Conservation (phyloP, 2,888 invertebrate genomes). For the Pristionchus fissidentatus region DNA sequence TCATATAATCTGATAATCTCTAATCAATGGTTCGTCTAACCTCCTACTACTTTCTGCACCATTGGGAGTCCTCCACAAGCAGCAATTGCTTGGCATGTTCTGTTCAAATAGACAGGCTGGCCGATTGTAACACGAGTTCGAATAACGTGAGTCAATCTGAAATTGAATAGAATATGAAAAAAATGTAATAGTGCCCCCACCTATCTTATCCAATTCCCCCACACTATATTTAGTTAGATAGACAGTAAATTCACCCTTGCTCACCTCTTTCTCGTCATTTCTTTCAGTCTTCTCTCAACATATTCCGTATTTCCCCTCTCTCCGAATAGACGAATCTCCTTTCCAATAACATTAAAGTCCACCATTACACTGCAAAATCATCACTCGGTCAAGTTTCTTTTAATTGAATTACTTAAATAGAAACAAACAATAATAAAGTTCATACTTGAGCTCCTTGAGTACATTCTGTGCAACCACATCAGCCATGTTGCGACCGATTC, state of each 20-base stretch:
- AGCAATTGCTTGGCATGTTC: not conserved
- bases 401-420: not conserved
- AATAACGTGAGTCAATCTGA: not conserved
- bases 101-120: not conserved
- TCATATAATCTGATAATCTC: not conserved
- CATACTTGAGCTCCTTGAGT: not conserved
- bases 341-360: conserved; percentile 9
- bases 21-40: not conserved
- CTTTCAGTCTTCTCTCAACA: not conserved
- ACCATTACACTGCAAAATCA: conserved; percentile 14
- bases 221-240: too few relatives aligned
- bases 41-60: conserved; percentile 15
- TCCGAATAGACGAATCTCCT: conserved; percentile 39
- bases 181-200: too few relatives aligned
- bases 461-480: conserved; percentile 1
- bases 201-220: too few relatives aligned
- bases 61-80: not conserved
- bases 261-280: not conserved
- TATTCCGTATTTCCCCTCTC: not conserved
- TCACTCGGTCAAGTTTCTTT: too few relatives aligned
- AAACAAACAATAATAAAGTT: not conserved
- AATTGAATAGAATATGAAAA: too few relatives aligned
- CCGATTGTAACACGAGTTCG: not conserved
- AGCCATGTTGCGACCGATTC: conserved; percentile 40
- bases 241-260: not conserved